These are phyloP conservation scores for Pituophis catenifer DNA, from an alignment of 2,113 vertebrate genomes.

Conservation along the genomic window DNA sequence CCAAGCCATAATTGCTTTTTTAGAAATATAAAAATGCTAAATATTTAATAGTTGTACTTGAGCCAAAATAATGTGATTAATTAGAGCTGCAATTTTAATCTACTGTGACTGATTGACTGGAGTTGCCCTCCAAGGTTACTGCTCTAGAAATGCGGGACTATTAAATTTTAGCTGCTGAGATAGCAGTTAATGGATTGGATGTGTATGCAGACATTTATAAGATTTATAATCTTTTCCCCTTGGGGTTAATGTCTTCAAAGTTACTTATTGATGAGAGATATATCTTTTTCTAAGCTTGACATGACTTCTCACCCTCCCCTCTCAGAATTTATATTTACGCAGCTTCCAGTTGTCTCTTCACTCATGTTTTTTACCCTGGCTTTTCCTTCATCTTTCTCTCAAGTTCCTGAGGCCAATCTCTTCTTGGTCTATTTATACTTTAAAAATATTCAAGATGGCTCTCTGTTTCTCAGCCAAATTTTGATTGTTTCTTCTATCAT, in stretches of 20 bases:
- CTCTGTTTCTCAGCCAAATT: background rate
- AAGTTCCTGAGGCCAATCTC: background rate
- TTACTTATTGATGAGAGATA: background rate
- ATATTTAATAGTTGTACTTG: background rate
- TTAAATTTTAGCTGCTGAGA: background rate
- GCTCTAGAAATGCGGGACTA: background rate
- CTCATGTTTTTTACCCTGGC: background rate
- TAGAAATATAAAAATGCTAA: background rate
- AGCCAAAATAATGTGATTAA: background rate
- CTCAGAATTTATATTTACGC: background rate
- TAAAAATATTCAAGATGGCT: background rate
- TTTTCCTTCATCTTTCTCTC: background rate
- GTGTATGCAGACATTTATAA: background rate
- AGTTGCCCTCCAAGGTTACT: background rate
- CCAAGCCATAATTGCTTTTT: background rate
- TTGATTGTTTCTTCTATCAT: background rate
- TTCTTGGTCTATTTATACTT: background rate
- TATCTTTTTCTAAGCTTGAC: background rate
- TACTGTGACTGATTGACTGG: background rate
- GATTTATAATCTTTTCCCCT: background rate
- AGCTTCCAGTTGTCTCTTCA: background rate
- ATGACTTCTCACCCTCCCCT: background rate
- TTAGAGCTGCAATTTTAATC: background rate
- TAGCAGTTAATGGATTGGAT: background rate
- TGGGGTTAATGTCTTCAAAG: background rate